Conservation (phyloP, 2,797 vertebrate species). For the Babyrousa celebensis region DNA sequence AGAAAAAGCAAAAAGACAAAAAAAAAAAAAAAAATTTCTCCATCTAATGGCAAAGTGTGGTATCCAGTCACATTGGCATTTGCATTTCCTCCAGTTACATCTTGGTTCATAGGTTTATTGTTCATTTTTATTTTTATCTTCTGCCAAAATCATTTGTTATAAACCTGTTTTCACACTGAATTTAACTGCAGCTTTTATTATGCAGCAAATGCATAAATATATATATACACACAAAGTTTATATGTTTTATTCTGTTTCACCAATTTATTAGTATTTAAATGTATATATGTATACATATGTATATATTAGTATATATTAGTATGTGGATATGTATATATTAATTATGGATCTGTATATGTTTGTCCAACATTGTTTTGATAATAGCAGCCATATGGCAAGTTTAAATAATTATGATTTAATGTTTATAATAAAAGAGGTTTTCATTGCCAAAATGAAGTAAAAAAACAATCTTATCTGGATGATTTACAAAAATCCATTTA, state of each 20-base stretch:
- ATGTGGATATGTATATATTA: too few species aligned
- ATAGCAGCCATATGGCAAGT: background rate
- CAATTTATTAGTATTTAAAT: background rate
- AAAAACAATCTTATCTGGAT: constrained; percentile 8
- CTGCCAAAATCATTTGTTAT: background rate
- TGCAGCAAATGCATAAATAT: background rate
- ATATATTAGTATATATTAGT: too few species aligned
- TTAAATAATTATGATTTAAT: constrained; percentile 51
- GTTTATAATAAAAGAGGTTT: constrained; percentile 35
- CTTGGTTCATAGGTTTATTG: background rate
- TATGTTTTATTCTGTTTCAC: background rate
- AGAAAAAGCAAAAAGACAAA: too few species aligned
- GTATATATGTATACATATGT: too few species aligned
- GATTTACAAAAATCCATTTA: background rate
- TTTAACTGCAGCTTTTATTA: background rate
- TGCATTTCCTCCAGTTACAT: background rate
- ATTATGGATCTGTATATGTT: background rate
- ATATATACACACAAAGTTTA: background rate
- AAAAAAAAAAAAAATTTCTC: background rate
- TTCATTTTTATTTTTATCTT: background rate
- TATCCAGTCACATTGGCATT: background rate
- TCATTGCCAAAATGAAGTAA: background rate
- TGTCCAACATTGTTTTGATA: background rate
- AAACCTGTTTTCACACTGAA: background rate
- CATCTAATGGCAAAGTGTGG: background rate